These are phyloP conservation scores for Trissonchulus latispiculum DNA, from an alignment of 2,888 invertebrate species.

Conservation along the genomic window DNA sequence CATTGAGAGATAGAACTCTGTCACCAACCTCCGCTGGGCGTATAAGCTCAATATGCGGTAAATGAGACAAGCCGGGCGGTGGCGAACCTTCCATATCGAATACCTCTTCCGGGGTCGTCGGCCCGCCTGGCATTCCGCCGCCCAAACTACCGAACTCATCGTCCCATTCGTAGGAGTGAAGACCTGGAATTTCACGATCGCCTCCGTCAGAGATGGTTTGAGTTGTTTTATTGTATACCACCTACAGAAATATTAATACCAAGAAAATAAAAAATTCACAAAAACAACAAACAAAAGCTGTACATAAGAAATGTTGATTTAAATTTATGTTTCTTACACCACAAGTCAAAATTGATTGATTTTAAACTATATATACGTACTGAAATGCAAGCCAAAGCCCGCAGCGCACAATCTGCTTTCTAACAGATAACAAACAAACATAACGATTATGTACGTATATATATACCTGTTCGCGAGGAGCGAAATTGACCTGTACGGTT, in stretches of 20 bases:
- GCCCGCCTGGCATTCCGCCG: constrained; percentile 17
- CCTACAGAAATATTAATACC: constrained; percentile 28
- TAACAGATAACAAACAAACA: too few species aligned
- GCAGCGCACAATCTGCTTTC: too few species aligned
- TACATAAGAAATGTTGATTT: too few species aligned
- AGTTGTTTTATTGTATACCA: constrained; percentile 38
- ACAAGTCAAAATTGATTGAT: too few species aligned
- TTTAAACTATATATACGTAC: too few species aligned
- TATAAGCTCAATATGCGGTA: constrained; percentile 90
- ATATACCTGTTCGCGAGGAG: constrained; percentile 20
- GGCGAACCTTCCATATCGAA: constrained; percentile 30
- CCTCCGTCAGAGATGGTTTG: constrained; percentile 39
- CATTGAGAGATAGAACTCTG: too few species aligned
- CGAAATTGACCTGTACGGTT: constrained; percentile 20
- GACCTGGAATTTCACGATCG: constrained; percentile 20
- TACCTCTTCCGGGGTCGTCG: constrained; percentile 6
- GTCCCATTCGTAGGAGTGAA: constrained; percentile 37
- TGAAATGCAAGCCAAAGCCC: too few species aligned
- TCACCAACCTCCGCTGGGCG: constrained; percentile 58
- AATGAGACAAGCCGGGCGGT: constrained; percentile 28
- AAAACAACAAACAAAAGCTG: too few species aligned
- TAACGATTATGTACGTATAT: too few species aligned
- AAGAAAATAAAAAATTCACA: too few species aligned
- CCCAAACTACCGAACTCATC: constrained; percentile 28
- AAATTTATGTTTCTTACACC: too few species aligned